phyloP scores from a whole-genome alignment of 1,140 invertebrate genomes.

The Drosophila persimilis region DNA sequence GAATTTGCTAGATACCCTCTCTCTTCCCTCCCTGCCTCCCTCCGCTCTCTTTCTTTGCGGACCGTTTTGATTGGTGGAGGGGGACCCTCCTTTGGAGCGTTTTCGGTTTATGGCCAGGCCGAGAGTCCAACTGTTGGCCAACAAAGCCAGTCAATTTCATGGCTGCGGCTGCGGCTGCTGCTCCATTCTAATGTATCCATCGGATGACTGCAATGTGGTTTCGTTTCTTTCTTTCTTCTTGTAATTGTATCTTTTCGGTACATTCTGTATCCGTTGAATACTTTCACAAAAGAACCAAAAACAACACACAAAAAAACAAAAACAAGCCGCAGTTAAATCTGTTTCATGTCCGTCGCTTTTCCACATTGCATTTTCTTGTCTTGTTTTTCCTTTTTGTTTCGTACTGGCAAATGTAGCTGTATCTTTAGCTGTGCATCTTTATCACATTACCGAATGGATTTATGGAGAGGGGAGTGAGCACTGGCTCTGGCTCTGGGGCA shows the following conservation, averaged over 20 bases:
- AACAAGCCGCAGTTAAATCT: constrained; percentile 48
- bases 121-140: constrained; percentile 51
- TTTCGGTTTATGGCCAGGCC: constrained; percentile 27
- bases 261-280: constrained; percentile 48
- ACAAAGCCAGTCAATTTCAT: constrained; percentile 75
- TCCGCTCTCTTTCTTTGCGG: constrained; percentile 4
- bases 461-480: constrained; percentile 22
- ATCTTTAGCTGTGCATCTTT: constrained; percentile 45
- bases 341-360: constrained; percentile 56
- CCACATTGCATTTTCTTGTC: constrained; percentile 11
- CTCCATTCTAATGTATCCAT: constrained; percentile 70
- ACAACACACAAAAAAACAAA: neutral
- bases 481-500: constrained; percentile 17
- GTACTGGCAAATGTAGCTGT: constrained; percentile 12
- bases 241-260: constrained; percentile 66
- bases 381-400: constrained; percentile 28
- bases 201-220: constrained; percentile 46
- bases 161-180: constrained; percentile 25
- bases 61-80: constrained; percentile 30
- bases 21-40: constrained; percentile 2
- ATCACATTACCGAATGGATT: constrained; percentile 52
- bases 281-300: constrained; percentile 58
- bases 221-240: constrained; percentile 25
- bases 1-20: constrained; percentile 43
- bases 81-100: neutral